Conservation (phyloP, 2,113 vertebrate genomes). For the Upupa epops region DNA sequence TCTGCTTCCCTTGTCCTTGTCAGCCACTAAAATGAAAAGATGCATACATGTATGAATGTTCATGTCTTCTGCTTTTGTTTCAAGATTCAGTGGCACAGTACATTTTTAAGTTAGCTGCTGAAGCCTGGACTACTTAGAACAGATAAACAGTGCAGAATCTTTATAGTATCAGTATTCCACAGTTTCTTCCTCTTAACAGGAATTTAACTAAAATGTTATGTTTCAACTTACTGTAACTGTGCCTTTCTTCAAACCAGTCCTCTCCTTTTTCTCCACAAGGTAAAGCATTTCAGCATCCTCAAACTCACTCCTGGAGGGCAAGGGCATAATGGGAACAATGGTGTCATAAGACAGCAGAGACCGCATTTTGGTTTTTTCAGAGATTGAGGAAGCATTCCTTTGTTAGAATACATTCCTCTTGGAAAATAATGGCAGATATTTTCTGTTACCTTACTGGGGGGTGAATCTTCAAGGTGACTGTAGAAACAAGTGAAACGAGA, state of each 20-base stretch:
- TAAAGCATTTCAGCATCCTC: background rate
- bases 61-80: background rate
- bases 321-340: background rate
- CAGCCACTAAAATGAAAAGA: background rate
- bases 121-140: background rate
- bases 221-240: background rate
- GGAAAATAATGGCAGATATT: background rate
- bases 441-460: background rate
- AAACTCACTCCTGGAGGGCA: background rate
- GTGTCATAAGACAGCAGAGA: background rate
- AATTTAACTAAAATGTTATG: background rate
- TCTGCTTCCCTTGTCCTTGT: background rate
- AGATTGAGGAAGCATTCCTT: background rate
- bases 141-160: background rate
- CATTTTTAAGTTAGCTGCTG: background rate
- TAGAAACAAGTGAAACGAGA: background rate
- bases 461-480: background rate
- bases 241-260: background rate
- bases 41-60: background rate
- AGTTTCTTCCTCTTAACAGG: background rate
- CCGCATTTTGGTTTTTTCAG: background rate
- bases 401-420: background rate
- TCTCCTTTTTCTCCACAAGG: background rate
- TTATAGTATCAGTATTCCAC: background rate
- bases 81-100: background rate